These are phyloP conservation scores for Enteromius thamalakanensis DNA, from an alignment of 2,797 vertebrate species.

Conservation along the genomic window DNA sequence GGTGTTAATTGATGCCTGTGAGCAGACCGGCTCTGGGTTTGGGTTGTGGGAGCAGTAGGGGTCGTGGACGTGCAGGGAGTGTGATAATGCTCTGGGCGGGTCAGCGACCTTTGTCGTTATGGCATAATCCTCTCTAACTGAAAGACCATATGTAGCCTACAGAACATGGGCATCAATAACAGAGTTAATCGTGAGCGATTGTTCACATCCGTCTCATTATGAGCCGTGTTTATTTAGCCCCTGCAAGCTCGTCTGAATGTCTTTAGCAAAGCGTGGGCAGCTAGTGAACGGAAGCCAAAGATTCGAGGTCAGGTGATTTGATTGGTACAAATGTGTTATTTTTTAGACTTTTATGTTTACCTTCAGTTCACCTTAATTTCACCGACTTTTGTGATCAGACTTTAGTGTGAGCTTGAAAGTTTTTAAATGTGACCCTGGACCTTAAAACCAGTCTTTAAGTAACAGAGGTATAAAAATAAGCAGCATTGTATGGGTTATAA, in stretches of 20 bases:
- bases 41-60: slow-evolving; percentile 78
- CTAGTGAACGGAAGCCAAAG: background rate
- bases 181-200: slow-evolving; percentile 76
- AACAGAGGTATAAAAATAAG: background rate
- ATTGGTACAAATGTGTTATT: background rate
- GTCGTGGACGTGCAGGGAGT: slow-evolving; percentile 74
- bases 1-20: slow-evolving; percentile 55
- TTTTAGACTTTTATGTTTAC: background rate
- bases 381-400: background rate
- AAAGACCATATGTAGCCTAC: slow-evolving; percentile 69
- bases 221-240: slow-evolving; percentile 76
- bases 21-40: slow-evolving; percentile 51
- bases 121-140: slow-evolving; percentile 72
- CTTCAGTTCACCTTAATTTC: background rate
- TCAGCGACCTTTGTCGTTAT: slow-evolving; percentile 76
- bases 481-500: background rate
- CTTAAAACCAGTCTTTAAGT: background rate
- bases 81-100: slow-evolving; percentile 68
- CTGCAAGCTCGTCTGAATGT: slow-evolving; percentile 60
- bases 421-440: background rate
- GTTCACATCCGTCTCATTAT: slow-evolving; percentile 73
- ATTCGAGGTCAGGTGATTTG: background rate
- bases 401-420: background rate
- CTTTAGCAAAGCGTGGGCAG: slow-evolving; percentile 33
- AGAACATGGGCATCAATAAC: slow-evolving; percentile 75